These are phyloP conservation scores for Leptopilina myrica DNA, from an alignment of 2,888 invertebrate genomes.

Conservation along the genomic window DNA sequence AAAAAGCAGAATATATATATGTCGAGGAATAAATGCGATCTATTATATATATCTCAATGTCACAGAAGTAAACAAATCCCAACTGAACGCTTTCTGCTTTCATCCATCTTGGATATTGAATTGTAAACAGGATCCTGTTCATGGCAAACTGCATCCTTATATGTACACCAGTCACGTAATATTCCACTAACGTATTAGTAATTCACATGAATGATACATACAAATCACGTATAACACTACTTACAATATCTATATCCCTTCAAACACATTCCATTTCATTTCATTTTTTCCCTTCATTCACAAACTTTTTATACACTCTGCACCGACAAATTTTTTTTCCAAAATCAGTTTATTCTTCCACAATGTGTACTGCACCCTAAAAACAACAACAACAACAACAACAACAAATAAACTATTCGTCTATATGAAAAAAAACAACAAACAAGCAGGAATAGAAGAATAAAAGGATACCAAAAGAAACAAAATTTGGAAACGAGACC, in stretches of 20 bases:
- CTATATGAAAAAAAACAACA: too few relatives aligned
- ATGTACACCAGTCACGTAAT: slow-evolving; percentile 5
- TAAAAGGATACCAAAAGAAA: too few relatives aligned
- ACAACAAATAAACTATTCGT: too few relatives aligned
- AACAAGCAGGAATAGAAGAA: too few relatives aligned
- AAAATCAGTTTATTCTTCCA: not conserved
- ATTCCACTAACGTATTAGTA: not conserved
- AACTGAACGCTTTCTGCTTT: slow-evolving; percentile 7
- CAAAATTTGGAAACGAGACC: too few relatives aligned
- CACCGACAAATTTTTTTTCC: not conserved
- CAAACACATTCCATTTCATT: not conserved
- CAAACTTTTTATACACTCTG: not conserved
- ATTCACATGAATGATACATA: not conserved
- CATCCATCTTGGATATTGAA: slow-evolving; percentile 25
- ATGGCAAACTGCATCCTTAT: slow-evolving; percentile 2
- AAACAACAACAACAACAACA: too few relatives aligned
- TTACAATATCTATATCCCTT: not conserved
- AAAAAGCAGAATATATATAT: too few relatives aligned
- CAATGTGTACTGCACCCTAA: too few relatives aligned
- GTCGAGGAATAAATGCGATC: not conserved
- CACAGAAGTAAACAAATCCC: slow-evolving; percentile 15
- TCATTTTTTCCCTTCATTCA: not conserved
- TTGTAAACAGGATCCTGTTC: slow-evolving; percentile 19
- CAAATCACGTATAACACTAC: slow-evolving; percentile 7
- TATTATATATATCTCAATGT: slow-evolving; percentile 4